Conservation (phyloP, 2,113 vertebrate genomes). For the Tor tambroides region DNA sequence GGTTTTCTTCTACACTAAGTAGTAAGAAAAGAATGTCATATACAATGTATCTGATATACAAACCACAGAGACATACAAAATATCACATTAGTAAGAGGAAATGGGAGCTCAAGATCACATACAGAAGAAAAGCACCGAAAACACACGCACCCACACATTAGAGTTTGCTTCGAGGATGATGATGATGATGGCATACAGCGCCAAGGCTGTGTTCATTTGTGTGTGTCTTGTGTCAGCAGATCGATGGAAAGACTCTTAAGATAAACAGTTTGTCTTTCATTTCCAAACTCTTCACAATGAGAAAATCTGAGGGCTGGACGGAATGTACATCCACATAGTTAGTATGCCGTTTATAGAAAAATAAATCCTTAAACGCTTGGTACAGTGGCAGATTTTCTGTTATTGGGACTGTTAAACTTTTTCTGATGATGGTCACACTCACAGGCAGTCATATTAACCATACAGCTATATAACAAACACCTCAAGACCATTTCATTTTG, state of each 20-base stretch:
- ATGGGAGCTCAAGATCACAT: conserved; percentile 20
- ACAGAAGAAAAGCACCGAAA: conserved; percentile 34
- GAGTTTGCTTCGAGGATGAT: neutral
- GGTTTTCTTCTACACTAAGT: conserved; percentile 61
- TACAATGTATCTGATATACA: conserved; percentile 71
- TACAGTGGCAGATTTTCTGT: neutral
- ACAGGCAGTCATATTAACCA: neutral
- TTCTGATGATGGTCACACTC: neutral
- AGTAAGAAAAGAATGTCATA: conserved; percentile 61
- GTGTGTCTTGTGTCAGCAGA: conserved; percentile 12
- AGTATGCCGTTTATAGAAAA: conserved; percentile 7
- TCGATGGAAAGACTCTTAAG: neutral
- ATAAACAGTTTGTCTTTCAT: neutral
- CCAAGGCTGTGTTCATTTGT: neutral
- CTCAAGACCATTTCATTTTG: neutral
- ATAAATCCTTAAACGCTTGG: neutral
- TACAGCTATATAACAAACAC: neutral
- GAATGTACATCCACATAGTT: neutral
- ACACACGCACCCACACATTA: neutral
- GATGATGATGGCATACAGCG: neutral
- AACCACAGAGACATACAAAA: conserved; percentile 76
- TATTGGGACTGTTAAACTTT: neutral
- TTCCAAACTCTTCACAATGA: neutral
- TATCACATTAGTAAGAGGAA: conserved; percentile 59
- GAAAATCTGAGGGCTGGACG: neutral